Evolutionary conservation across 64 coral and sea anemone genomes (phyloP), one percentile per base, ranked within the genome.

Genomic region (Astreopora myriophthalma): DNA sequence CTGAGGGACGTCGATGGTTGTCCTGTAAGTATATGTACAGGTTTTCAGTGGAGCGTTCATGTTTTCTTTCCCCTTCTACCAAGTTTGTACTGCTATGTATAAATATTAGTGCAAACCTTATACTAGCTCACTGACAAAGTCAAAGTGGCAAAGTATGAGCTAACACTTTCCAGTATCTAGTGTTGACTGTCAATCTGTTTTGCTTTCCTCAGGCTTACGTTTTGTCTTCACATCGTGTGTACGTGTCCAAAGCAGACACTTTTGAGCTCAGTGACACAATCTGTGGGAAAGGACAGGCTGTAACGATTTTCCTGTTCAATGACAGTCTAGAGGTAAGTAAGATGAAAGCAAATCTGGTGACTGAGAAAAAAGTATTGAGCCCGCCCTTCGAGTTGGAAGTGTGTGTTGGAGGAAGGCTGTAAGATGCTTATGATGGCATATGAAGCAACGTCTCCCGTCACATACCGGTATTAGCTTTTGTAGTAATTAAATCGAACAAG

Each of bases 271-370:
- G 94, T 24, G 97, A 99, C 48, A 94, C 90, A 5, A 42, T 99
- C 13, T 79, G 82, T 31, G 97, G 97, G 5, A 99, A 99, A 64
- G 94, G 94, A 57, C 90, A 99, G 52, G 80, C 97, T 22, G 94
- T 99, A 61, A 99, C 97, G 0, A 88, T 99, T 26, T 99, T 99
- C 80, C 88, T 99, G 3, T 99, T 99, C 25, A 99, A 89, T 73
- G 97, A 99, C 31, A 99, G 97, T 60, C 87, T 99, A 19, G 97
- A 99, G 94, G 97, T 96, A 87, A 1, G 42, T 46, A 17, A 26
- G 16, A 22, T 9, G 20, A 32, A 14, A 27, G 22, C 25, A 34
- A 62, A 30, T 8, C 6, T 35, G 5, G 0, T 1, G 58, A 5
- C 58, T 20, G 14, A 62, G 20, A 46, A 46, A 46, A 46, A 46